phyloP scores from a whole-genome alignment of 2,797 vertebrate genomes.

The Aselliscus stoliczkanus region DNA sequence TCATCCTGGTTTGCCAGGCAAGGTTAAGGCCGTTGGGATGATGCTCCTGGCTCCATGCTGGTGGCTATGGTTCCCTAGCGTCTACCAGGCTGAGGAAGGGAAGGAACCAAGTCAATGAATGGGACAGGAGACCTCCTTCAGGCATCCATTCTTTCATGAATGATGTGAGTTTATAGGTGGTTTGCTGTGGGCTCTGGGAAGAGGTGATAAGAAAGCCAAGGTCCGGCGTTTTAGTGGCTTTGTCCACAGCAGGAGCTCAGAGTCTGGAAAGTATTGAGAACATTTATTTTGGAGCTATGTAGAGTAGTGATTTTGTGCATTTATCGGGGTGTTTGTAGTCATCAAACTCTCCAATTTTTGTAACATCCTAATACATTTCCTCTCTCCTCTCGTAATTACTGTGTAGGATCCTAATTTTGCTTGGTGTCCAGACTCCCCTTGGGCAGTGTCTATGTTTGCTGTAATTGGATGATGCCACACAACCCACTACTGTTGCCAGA shows the following conservation, averaged over 20 bases:
- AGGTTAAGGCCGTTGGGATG: not conserved
- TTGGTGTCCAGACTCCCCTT: slow-evolving; percentile 51
- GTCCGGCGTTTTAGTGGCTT: not conserved
- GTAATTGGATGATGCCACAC: slow-evolving; percentile 70
- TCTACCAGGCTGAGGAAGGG: not conserved
- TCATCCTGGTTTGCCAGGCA: not conserved
- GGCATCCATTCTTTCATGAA: not conserved
- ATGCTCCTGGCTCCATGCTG: not conserved
- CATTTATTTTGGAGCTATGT: not conserved
- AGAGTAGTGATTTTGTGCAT: not conserved
- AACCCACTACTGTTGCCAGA: slow-evolving; percentile 49
- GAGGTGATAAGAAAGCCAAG: not conserved
- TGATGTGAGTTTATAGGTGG: not conserved
- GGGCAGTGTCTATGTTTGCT: slow-evolving; percentile 56
- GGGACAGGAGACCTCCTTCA: not conserved
- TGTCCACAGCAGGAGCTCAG: not conserved
- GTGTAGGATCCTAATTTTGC: slow-evolving; percentile 56
- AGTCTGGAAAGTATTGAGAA: not conserved
- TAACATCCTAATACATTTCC: slow-evolving; percentile 53
- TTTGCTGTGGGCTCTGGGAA: not conserved
- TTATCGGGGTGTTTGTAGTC: slow-evolving; percentile 41
- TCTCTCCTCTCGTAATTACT: slow-evolving; percentile 28
- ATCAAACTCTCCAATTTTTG: slow-evolving; percentile 41
- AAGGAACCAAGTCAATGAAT: not conserved
- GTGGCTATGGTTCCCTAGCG: not conserved